A percentile compares a stretch with the other conserved stretches of the same genome.
Conservation (phyloP, 2,888 invertebrate genomes). For the Corbicula japonica region DNA sequence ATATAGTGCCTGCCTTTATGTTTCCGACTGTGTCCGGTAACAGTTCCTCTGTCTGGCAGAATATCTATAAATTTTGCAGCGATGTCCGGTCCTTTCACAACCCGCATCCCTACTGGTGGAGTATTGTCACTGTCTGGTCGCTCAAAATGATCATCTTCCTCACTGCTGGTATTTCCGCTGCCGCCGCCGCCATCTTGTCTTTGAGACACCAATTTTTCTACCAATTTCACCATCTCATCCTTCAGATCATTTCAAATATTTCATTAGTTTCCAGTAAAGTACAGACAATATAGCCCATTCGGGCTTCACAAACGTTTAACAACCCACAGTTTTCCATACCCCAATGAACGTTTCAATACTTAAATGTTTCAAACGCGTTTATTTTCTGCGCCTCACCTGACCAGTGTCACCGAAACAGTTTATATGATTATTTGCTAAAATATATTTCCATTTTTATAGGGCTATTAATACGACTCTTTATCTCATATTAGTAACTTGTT, state of each 20-base stretch:
- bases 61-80: not conserved
- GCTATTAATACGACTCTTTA: no score
- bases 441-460: no score
- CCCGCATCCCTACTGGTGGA: slow-evolving; percentile 36
- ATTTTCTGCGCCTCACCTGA: no score
- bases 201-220: not conserved
- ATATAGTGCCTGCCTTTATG: slow-evolving; percentile 17
- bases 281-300: no score
- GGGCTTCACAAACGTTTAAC: no score
- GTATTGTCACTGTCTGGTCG: slow-evolving; percentile 11
- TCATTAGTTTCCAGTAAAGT: no score
- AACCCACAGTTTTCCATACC: no score
- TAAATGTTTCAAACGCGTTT: no score
- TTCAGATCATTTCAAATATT: not conserved
- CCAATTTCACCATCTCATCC: slow-evolving; percentile 20
- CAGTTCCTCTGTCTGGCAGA: slow-evolving; percentile 25
- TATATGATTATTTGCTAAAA: no score
- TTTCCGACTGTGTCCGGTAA: slow-evolving; percentile 30
- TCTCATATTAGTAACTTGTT: no score
- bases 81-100: slow-evolving; percentile 38
- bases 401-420: no score
- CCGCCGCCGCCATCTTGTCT: not conserved
- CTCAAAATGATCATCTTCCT: slow-evolving; percentile 13
- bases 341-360: no score
- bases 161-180: not conserved